A percentile compares a stretch with the other conserved stretches of the same genome.
Conservation (phyloP, 1,140 invertebrate species). For the Drosophila ohnishii region DNA sequence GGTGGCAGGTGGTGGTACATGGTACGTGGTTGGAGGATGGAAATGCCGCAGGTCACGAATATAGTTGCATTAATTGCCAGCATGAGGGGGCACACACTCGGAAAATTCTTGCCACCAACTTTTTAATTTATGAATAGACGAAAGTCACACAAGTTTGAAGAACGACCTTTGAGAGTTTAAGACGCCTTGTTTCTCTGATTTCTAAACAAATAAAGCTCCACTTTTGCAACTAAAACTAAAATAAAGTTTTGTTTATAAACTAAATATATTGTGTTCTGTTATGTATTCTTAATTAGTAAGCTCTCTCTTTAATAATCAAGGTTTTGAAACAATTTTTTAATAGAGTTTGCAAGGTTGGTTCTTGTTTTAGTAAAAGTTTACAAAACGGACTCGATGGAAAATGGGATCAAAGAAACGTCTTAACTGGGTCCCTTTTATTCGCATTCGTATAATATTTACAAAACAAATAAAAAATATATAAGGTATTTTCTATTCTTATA, state of each 20-base stretch:
- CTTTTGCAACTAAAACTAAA: neutral
- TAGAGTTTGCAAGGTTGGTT: neutral
- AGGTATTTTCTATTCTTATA: too few relatives aligned
- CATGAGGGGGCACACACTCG: neutral
- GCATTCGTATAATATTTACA: too few relatives aligned
- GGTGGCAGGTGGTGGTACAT: constrained; percentile 1
- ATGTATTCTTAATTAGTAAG: neutral
- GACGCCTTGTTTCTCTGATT: neutral
- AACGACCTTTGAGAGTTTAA: neutral
- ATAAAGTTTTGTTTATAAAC: constrained; percentile 3
- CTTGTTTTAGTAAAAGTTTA: neutral
- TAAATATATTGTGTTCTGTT: neutral
- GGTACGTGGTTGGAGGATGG: neutral
- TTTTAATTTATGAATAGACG: constrained; percentile 10
- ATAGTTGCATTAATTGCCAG: constrained; percentile 20
- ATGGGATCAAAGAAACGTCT: too few relatives aligned
- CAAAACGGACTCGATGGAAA: too few relatives aligned
- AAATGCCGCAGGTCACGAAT: constrained; percentile 20
- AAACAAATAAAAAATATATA: too few relatives aligned
- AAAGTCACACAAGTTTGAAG: constrained; percentile 1
- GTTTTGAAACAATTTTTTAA: neutral
- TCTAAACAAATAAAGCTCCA: neutral
- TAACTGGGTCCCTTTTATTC: too few relatives aligned
- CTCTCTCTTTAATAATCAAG: neutral
- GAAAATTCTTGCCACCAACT: constrained; percentile 9